Evolutionary conservation across 35 echinoderm and acorn worm genomes (phyloP).

Genomic region (Lytechinus pictus): DNA sequence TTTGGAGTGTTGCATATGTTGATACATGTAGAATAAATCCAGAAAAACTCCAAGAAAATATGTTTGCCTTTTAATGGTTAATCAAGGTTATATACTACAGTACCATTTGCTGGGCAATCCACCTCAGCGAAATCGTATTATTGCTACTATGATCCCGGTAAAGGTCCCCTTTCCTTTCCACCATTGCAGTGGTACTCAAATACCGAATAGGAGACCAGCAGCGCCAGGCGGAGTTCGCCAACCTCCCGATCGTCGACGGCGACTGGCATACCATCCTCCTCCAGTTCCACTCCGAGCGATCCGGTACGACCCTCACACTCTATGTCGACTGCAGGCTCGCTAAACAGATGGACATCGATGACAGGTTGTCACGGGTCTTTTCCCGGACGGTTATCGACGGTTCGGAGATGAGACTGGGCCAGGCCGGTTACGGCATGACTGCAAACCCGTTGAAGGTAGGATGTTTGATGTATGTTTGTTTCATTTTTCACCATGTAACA

Average conservation of each 20-base stretch:
- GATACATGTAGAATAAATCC: too few species aligned
- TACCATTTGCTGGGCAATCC: neutral
- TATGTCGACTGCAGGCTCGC: constrained; percentile 59
- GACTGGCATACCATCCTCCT: constrained; percentile 63
- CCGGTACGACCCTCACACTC: constrained; percentile 15
- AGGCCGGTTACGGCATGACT: constrained; percentile 45
- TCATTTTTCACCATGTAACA: too few species aligned
- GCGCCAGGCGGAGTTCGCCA: constrained; percentile 44
- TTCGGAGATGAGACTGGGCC: constrained; percentile 53
- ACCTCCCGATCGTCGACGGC: constrained; percentile 54
- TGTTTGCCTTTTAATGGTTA: too few species aligned
- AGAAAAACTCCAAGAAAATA: too few species aligned
- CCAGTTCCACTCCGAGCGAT: constrained; percentile 43
- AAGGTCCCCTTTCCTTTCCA: neutral
- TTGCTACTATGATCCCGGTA: neutral
- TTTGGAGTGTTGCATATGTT: too few species aligned
- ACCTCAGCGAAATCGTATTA: neutral
- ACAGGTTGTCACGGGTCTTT: constrained; percentile 44
- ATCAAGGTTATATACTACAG: neutral
- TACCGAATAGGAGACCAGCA: neutral
- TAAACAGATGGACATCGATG: neutral
- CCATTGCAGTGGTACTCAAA: neutral
- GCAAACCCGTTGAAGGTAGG: constrained; percentile 55
- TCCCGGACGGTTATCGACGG: constrained; percentile 37
- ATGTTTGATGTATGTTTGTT: too few species aligned